A percentile compares a stretch with the other conserved stretches of the same genome.
Conservation (phyloP, 2,888 invertebrate genomes). For the Caenorhabditis zanzibari region DNA sequence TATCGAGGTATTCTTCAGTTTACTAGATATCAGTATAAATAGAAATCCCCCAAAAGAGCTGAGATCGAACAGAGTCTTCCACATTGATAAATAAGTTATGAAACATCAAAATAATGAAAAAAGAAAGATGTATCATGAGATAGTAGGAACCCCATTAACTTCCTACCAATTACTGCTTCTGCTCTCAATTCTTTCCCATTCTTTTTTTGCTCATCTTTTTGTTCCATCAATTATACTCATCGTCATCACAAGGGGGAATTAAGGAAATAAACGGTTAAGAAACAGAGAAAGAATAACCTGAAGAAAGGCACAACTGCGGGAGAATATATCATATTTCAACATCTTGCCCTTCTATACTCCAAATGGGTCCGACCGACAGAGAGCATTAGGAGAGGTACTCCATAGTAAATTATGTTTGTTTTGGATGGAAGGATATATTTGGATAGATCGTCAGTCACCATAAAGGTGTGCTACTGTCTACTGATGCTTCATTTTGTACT, state of each 20-base stretch:
- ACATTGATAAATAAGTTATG: slow-evolving; percentile 1
- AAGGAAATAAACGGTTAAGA: slow-evolving; percentile 26
- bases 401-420: slow-evolving; percentile 65
- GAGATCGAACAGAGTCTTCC: not conserved
- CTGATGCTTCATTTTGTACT: slow-evolving; percentile 9
- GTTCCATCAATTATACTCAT: slow-evolving; percentile 8
- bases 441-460: slow-evolving; percentile 57
- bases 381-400: slow-evolving; percentile 46
- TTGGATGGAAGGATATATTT: slow-evolving; percentile 40
- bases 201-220: slow-evolving; percentile 27
- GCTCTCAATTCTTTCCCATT: slow-evolving; percentile 42
- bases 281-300: slow-evolving; percentile 38
- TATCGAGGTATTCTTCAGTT: too few relatives aligned
- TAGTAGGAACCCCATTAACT: slow-evolving; percentile 33
- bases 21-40: too few relatives aligned
- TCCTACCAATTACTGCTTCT: slow-evolving; percentile 42
- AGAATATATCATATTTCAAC: slow-evolving; percentile 41
- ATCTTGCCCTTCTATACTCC: slow-evolving; percentile 25
- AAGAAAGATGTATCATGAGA: slow-evolving; percentile 27
- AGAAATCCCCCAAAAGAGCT: not conserved
- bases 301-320: slow-evolving; percentile 6
- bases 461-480: slow-evolving; percentile 37
- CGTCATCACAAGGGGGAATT: slow-evolving; percentile 28
- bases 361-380: slow-evolving; percentile 46
- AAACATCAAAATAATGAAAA: slow-evolving; percentile 10